phyloP scores from a whole-genome alignment of 2,113 vertebrate genomes.

The Vulpes vulpes region DNA sequence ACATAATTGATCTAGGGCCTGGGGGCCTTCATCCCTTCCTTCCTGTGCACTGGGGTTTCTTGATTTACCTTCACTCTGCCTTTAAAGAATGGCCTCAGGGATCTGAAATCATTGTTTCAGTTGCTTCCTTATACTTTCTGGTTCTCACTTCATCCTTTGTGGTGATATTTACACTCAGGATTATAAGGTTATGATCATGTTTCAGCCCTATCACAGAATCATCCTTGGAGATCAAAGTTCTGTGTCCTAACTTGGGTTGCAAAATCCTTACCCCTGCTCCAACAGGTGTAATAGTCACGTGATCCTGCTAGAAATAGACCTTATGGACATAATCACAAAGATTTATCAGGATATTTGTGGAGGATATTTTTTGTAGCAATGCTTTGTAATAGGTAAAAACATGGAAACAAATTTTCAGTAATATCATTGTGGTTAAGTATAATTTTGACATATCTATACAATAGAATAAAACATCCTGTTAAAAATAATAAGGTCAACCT shows the following conservation, averaged over 20 bases:
- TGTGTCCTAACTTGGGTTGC: background rate
- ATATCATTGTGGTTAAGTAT: background rate
- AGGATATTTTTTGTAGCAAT: background rate
- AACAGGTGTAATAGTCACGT: background rate
- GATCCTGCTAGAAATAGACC: background rate
- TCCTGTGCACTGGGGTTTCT: background rate
- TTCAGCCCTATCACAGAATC: background rate
- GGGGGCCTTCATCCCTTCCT: no score
- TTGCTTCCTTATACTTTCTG: accelerated
- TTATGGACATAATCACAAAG: background rate
- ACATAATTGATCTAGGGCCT: accelerated
- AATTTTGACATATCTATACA: background rate
- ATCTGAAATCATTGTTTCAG: accelerated
- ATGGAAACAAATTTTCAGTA: background rate
- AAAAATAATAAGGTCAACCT: background rate
- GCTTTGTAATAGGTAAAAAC: background rate
- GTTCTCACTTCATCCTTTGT: background rate
- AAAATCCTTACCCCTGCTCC: background rate
- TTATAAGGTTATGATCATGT: accelerated
- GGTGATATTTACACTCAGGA: background rate
- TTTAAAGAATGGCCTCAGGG: background rate
- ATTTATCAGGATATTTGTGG: background rate
- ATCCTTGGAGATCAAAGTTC: background rate
- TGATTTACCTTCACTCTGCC: accelerated
- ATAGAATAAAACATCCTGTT: background rate